Conservation (phyloP, 1,140 invertebrate genomes). For the Solenopsis invicta region DNA sequence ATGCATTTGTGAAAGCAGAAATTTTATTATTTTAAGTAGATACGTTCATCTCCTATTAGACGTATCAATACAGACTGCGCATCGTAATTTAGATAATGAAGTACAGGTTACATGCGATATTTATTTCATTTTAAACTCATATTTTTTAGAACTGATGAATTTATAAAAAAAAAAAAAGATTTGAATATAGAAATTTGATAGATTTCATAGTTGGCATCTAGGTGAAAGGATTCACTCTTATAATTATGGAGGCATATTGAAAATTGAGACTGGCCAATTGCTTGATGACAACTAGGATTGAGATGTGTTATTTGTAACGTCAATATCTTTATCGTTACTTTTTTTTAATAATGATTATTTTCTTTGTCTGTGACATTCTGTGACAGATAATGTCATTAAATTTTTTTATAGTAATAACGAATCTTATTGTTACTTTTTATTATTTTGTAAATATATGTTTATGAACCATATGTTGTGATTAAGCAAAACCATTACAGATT, state of each 20-base stretch:
- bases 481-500: too few species aligned
- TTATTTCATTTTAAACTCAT: neutral
- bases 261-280: neutral
- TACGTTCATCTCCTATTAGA: conserved; percentile 8
- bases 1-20: conserved; percentile 31
- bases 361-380: too few species aligned
- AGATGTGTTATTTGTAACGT: too few species aligned
- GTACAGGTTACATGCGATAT: neutral
- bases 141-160: conserved; percentile 9
- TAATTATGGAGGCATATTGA: neutral
- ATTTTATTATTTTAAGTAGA: conserved; percentile 6
- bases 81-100: neutral
- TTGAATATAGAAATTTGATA: neutral
- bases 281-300: too few species aligned
- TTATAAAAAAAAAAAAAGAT: neutral
- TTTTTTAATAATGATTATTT: too few species aligned
- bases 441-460: too few species aligned
- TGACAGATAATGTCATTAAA: too few species aligned
- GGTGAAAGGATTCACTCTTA: neutral
- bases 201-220: neutral
- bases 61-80: conserved; percentile 18
- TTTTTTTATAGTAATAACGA: too few species aligned
- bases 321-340: too few species aligned
- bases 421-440: too few species aligned
- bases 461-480: too few species aligned